phyloP scores from a whole-genome alignment of 2,888 invertebrate genomes.

The Ommatoiulus sabulosus region DNA sequence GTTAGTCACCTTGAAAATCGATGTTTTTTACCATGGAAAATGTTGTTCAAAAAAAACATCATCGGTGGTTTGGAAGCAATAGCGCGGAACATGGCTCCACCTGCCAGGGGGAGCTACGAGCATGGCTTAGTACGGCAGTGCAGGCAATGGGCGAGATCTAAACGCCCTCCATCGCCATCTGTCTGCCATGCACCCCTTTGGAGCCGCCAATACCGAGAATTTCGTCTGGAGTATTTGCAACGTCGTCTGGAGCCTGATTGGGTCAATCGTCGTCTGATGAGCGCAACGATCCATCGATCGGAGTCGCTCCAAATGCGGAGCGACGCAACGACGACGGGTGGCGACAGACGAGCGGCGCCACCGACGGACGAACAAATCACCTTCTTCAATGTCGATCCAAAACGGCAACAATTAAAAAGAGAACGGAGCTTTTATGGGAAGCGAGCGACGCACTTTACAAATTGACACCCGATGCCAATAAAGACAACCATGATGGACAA shows the following conservation, averaged over 20 bases:
- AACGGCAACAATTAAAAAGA: background rate
- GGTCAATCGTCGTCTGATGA: conserved; percentile 42
- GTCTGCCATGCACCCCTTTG: conserved; percentile 10
- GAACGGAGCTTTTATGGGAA: background rate
- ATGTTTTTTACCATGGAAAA: background rate
- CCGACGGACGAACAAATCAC: conserved; percentile 5
- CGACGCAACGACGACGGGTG: background rate
- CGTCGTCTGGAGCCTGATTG: conserved; percentile 45
- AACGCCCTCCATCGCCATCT: conserved; percentile 20
- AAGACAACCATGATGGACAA: background rate
- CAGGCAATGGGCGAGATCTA: too few species aligned
- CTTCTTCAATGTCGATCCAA: conserved; percentile 37
- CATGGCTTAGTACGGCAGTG: background rate
- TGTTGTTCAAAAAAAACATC: background rate
- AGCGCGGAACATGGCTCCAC: background rate
- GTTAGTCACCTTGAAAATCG: conserved; percentile 6
- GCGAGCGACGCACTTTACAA: background rate
- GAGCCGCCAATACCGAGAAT: conserved; percentile 4
- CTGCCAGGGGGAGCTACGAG: background rate
- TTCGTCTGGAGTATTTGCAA: background rate
- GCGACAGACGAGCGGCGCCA: conserved; percentile 37
- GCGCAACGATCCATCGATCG: conserved; percentile 46
- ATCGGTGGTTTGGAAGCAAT: background rate
- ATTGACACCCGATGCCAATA: background rate
- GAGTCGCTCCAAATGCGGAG: conserved; percentile 9